phyloP scores from a whole-genome alignment of 2,888 invertebrate species.

The Limenitis camilla region DNA sequence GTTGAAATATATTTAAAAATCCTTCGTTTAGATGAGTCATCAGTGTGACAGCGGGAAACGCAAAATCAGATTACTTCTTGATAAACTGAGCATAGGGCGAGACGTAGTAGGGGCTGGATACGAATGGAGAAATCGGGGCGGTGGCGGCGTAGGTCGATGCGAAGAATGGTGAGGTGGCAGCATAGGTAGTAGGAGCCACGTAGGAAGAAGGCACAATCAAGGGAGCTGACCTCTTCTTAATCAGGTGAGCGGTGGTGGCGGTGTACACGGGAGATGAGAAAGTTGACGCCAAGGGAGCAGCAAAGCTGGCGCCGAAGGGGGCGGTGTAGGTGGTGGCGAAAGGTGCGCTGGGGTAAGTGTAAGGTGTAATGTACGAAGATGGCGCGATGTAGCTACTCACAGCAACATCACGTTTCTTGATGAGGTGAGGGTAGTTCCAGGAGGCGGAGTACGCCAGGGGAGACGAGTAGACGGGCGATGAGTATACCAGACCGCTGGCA shows the following conservation, averaged over 20 bases:
- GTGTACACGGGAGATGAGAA: constrained; percentile 9
- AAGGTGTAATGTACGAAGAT: constrained; percentile 28
- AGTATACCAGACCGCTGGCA: constrained; percentile 53
- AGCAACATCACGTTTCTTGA: constrained; percentile 37
- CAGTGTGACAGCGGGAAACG: no score
- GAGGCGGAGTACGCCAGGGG: constrained; percentile 42
- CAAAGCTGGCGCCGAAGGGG: constrained; percentile 3
- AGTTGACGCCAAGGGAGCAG: background rate
- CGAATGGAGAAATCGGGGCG: constrained; percentile 4
- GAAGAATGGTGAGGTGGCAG: constrained; percentile 23
- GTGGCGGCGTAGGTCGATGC: constrained; percentile 17
- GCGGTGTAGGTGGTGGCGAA: constrained; percentile 34
- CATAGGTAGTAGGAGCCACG: constrained; percentile 29
- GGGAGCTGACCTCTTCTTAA: constrained; percentile 54
- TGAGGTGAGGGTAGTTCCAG: constrained; percentile 41
- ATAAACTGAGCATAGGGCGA: constrained; percentile 22
- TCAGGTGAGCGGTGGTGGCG: constrained; percentile 43
- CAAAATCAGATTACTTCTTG: constrained; percentile 17
- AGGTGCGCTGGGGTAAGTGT: constrained; percentile 29
- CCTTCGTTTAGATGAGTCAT: no score
- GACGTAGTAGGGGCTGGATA: constrained; percentile 13
- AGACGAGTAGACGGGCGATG: constrained; percentile 50
- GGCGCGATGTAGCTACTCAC: constrained; percentile 32
- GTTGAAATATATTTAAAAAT: no score
- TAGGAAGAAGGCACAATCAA: constrained; percentile 24